Evolutionary conservation across 2,888 invertebrate genomes (phyloP).

Genomic region (Mesopsocus fuscifrons): DNA sequence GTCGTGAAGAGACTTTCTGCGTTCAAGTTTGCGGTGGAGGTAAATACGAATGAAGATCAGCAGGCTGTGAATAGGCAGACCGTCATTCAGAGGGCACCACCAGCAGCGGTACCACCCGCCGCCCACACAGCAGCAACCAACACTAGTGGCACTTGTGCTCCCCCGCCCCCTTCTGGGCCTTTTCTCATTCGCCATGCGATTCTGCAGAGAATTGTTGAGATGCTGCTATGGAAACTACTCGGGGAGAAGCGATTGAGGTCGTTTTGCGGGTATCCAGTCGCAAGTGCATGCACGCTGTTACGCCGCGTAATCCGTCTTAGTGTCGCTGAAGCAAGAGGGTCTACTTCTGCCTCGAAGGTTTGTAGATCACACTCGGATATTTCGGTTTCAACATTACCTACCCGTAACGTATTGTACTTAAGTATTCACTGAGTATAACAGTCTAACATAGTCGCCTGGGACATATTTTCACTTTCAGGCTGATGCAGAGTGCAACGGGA

Average conservation of each 20-base stretch:
- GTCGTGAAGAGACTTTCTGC: conserved; percentile 3
- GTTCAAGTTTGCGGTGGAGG: conserved; percentile 4
- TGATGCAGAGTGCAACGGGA: no score
- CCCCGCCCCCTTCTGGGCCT: background rate
- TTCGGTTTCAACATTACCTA: no score
- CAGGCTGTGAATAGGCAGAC: background rate
- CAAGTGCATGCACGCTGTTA: conserved; percentile 13
- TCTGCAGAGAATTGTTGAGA: conserved; percentile 2
- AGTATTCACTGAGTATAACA: no score
- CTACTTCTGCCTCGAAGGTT: no score
- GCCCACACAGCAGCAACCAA: background rate
- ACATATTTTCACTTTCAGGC: no score
- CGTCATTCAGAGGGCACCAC: background rate
- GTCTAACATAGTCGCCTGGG: no score
- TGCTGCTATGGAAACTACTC: conserved; percentile 15
- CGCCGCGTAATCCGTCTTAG: conserved; percentile 14
- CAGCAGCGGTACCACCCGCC: background rate
- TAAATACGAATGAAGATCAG: background rate
- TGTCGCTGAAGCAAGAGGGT: conserved; percentile 13
- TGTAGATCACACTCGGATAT: no score
- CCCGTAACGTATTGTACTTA: no score
- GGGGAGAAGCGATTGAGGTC: conserved; percentile 13
- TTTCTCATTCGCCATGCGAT: background rate
- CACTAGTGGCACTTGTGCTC: background rate
- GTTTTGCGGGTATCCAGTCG: conserved; percentile 13